Conservation (phyloP, 2,113 vertebrate genomes). For the Pituophis catenifer region DNA sequence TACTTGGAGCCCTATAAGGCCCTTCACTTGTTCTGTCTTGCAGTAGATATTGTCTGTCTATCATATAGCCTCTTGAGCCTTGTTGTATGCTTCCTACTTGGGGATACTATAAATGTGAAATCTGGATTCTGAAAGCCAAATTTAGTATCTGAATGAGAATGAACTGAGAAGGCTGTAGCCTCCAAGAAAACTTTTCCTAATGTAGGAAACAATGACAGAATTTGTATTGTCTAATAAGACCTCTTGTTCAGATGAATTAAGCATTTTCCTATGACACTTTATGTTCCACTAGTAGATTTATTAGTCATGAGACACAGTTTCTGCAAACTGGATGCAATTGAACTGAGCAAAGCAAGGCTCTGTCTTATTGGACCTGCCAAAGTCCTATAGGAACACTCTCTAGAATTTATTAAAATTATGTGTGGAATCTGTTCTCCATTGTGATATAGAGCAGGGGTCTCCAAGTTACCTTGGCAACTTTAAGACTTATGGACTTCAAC, state of each 20-base stretch:
- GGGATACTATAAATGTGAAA: neutral
- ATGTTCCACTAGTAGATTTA: neutral
- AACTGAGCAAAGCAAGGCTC: neutral
- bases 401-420: constrained; percentile 2
- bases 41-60: neutral
- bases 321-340: neutral
- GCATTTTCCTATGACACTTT: neutral
- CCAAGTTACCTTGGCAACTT: too few species aligned
- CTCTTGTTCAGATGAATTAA: neutral
- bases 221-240: neutral
- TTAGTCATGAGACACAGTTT: neutral
- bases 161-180: neutral
- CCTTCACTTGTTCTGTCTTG: neutral
- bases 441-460: neutral
- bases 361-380: neutral
- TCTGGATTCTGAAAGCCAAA: neutral
- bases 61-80: neutral
- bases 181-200: neutral
- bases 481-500: too few species aligned
- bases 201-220: neutral
- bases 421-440: neutral
- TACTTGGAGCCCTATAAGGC: neutral
- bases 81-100: neutral
- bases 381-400: neutral
- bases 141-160: neutral